Percentiles rank a stretch among this genome's conserved stretches.
These are phyloP conservation scores for cat (Felis catus) DNA, from an alignment of 2,113 vertebrate species.

Conservation along the genomic window F.catus_Fca126_mat1.0 CM031415.1:133809001-133809500, in stretches of 20 bases:
- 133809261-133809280: not conserved
- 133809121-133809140: not conserved
- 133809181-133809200: not conserved
- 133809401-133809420: not conserved
- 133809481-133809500: not conserved
- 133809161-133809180: not conserved
- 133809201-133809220: not conserved
- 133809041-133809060: not conserved
- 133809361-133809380: not conserved
- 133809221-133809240: not conserved
- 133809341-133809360: not conserved
- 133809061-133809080: not conserved
- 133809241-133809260: not conserved
- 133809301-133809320: not conserved
- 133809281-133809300: not conserved
- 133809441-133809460: not conserved
- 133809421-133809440: not conserved
- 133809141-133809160: not conserved
- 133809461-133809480: not conserved
- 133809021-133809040: not conserved
- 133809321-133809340: not conserved
- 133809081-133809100: not conserved
- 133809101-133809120: not conserved
- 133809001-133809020: not conserved
- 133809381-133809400: not conserved